These are phyloP conservation scores for Cydia fagiglandana DNA, from an alignment of 1,140 invertebrate genomes.

Conservation along the genomic window DNA sequence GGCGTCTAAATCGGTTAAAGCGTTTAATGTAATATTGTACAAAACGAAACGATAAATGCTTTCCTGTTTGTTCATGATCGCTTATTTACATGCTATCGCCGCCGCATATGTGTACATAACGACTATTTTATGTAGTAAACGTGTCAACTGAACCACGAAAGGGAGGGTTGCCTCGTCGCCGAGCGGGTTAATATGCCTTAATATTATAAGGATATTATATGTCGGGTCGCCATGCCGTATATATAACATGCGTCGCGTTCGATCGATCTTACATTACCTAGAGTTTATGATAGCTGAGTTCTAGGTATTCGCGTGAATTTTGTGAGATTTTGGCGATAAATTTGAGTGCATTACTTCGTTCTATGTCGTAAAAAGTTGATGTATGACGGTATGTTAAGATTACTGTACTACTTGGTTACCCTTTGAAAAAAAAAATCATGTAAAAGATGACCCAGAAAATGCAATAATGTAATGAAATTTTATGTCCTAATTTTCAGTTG, in stretches of 20 bases:
- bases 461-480: too few species aligned
- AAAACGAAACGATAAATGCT: too few species aligned
- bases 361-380: neutral
- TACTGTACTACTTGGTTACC: too few species aligned
- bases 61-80: neutral
- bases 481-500: too few species aligned
- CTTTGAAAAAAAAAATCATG: too few species aligned
- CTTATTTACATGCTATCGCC: neutral
- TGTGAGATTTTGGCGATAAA: neutral
- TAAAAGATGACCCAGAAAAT: too few species aligned
- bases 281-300: neutral
- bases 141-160: slow-evolving; percentile 1
- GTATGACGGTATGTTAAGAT: too few species aligned
- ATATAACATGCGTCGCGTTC: neutral
- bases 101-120: neutral
- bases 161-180: neutral
- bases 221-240: neutral
- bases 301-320: neutral
- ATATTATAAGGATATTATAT: slow-evolving; percentile 9
- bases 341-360: neutral
- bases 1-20: too few species aligned
- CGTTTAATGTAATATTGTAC: too few species aligned
- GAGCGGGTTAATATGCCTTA: neutral
- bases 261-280: neutral
- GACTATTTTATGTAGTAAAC: slow-evolving; percentile 2